phyloP scores from a whole-genome alignment of 2,113 vertebrate genomes.

The Trogon surrucura region DNA sequence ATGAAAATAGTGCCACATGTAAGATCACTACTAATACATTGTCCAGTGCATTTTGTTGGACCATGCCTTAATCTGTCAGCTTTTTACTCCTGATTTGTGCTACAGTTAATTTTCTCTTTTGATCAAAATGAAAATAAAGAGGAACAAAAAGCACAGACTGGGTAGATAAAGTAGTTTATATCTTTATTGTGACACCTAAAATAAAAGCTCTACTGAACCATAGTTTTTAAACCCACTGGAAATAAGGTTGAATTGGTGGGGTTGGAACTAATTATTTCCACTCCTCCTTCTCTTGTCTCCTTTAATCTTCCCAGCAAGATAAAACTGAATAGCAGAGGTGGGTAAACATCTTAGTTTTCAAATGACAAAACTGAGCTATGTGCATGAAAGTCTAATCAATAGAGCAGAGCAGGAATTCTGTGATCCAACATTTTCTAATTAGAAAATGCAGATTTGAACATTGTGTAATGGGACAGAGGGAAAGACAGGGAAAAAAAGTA shows the following conservation, averaged over 20 bases:
- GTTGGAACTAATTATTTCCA: background rate
- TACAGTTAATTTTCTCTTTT: background rate
- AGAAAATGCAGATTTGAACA: background rate
- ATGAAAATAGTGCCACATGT: background rate
- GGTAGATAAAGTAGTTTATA: background rate
- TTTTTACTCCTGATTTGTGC: background rate
- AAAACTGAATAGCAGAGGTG: background rate
- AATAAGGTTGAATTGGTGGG: background rate
- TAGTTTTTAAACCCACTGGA: background rate
- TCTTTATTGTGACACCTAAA: background rate
- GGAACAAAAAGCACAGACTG: background rate
- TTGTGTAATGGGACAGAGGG: background rate
- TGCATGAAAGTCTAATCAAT: background rate
- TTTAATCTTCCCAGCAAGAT: background rate
- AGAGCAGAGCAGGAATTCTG: background rate
- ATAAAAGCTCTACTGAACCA: background rate
- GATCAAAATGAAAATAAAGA: conserved; percentile 19
- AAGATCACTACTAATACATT: background rate
- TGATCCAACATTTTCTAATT: background rate
- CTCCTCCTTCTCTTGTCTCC: background rate
- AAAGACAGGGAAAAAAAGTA: background rate
- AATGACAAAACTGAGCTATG: background rate
- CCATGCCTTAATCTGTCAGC: background rate
- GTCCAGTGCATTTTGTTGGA: background rate
- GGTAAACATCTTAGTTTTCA: background rate